Evolutionary conservation across 2,888 invertebrate species (phyloP).

Genomic region (Athrips mouffetella): DNA sequence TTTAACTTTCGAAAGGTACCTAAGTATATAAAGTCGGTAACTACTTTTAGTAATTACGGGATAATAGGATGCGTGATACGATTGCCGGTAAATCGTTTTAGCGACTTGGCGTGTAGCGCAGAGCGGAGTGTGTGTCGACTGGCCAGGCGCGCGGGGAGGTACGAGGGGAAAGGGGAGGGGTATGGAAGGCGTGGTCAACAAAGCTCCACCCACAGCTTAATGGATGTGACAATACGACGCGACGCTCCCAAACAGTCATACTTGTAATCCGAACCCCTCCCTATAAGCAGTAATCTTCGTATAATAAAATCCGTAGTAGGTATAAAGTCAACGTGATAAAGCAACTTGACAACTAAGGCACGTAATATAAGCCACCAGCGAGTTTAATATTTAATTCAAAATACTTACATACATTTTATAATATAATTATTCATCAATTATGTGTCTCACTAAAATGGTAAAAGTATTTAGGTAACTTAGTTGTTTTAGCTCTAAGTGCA

Average conservation of each 20-base stretch:
- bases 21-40: neutral
- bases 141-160: slow-evolving; percentile 32
- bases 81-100: slow-evolving; percentile 70
- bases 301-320: slow-evolving; percentile 31
- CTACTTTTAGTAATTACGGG: slow-evolving; percentile 33
- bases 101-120: slow-evolving; percentile 44
- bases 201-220: slow-evolving; percentile 63
- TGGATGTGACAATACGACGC: slow-evolving; percentile 72
- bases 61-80: slow-evolving; percentile 62
- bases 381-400: neutral
- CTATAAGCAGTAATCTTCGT: slow-evolving; percentile 47
- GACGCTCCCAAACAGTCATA: slow-evolving; percentile 64
- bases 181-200: slow-evolving; percentile 39
- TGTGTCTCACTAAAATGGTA: no score
- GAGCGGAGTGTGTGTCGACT: slow-evolving; percentile 25
- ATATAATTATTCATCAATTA: no score
- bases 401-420: no score
- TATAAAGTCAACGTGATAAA: neutral
- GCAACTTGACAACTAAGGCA: neutral
- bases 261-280: slow-evolving; percentile 68
- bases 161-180: slow-evolving; percentile 31
- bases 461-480: no score
- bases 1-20: neutral
- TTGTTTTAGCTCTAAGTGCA: no score
- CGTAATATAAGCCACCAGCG: neutral